Conservation (phyloP, 2,113 vertebrate genomes). For the Gila orcuttii region DNA sequence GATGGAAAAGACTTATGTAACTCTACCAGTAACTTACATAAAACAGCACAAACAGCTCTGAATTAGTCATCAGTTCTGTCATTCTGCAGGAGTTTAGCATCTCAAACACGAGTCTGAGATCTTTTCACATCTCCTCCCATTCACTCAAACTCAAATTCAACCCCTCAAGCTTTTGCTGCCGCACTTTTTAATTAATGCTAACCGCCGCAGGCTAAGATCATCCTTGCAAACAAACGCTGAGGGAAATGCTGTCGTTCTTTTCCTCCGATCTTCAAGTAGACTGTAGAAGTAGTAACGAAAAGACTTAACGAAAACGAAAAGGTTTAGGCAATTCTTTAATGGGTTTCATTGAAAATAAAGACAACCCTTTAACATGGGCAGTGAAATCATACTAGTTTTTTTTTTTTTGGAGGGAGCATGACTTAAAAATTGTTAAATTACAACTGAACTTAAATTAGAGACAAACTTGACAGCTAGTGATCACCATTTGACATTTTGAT, state of each 20-base stretch:
- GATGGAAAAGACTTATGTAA: slow-evolving; percentile 55
- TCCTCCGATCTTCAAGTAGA: neutral
- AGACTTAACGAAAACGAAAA: too few relatives aligned
- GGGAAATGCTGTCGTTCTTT: slow-evolving; percentile 29
- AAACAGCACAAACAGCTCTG: slow-evolving; percentile 36
- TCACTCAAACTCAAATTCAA: slow-evolving; percentile 13
- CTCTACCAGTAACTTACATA: slow-evolving; percentile 51
- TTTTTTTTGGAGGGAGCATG: too few relatives aligned
- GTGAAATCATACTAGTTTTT: too few relatives aligned
- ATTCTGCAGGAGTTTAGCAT: slow-evolving; percentile 35
- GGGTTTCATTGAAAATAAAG: neutral
- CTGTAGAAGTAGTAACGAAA: neutral
- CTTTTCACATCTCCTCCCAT: slow-evolving; percentile 32
- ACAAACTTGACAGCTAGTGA: neutral
- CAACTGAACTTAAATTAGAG: neutral
- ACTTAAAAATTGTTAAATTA: neutral
- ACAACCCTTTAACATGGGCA: too few relatives aligned
- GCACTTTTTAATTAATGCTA: slow-evolving; percentile 44
- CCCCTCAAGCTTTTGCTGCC: slow-evolving; percentile 26
- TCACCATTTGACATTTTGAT: neutral
- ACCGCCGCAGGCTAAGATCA: slow-evolving; percentile 38
- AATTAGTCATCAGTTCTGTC: slow-evolving; percentile 50
- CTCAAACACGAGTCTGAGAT: slow-evolving; percentile 50
- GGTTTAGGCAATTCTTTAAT: neutral
- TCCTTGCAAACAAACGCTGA: slow-evolving; percentile 40